A percentile compares a stretch with the other conserved stretches of the same genome.
Conservation (phyloP, 2,888 invertebrate genomes). For the Caenorhabditis sp. region DNA sequence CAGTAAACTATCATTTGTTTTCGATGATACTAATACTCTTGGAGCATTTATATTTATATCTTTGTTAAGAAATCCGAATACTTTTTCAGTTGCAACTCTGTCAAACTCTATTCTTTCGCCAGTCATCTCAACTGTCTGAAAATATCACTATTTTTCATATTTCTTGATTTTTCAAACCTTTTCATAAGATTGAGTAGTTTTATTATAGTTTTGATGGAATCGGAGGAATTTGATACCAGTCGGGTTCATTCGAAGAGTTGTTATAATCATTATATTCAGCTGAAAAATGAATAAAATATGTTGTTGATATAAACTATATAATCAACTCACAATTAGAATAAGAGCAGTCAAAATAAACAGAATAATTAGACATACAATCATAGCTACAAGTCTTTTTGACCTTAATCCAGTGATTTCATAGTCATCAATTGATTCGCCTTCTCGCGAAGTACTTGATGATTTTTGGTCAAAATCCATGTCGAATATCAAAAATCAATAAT, state of each 20-base stretch:
- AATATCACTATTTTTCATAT: not conserved
- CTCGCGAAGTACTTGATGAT: not conserved
- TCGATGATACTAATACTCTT: slow-evolving; percentile 57
- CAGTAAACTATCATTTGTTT: slow-evolving; percentile 54
- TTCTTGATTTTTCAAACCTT: no score
- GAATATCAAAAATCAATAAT: slow-evolving; percentile 3
- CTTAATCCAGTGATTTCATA: slow-evolving; percentile 43
- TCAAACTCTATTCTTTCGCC: slow-evolving; percentile 64
- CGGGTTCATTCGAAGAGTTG: slow-evolving; percentile 59
- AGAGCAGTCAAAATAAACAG: slow-evolving; percentile 52
- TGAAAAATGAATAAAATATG: slow-evolving; percentile 29
- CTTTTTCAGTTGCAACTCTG: slow-evolving; percentile 60
- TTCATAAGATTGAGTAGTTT: slow-evolving; percentile 34
- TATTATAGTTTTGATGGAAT: slow-evolving; percentile 46
- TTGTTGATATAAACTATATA: not conserved
- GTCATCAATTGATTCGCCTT: not conserved
- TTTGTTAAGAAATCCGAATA: slow-evolving; percentile 56
- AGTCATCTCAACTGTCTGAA: slow-evolving; percentile 64
- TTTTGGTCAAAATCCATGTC: slow-evolving; percentile 35
- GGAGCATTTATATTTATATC: slow-evolving; percentile 56
- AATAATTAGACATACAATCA: slow-evolving; percentile 36
- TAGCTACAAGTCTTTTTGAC: slow-evolving; percentile 35
- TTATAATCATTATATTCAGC: slow-evolving; percentile 62
- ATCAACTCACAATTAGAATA: slow-evolving; percentile 54
- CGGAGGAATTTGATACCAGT: slow-evolving; percentile 61